Conservation (phyloP, 2,888 invertebrate species). For the Eurytoma adleriae region DNA sequence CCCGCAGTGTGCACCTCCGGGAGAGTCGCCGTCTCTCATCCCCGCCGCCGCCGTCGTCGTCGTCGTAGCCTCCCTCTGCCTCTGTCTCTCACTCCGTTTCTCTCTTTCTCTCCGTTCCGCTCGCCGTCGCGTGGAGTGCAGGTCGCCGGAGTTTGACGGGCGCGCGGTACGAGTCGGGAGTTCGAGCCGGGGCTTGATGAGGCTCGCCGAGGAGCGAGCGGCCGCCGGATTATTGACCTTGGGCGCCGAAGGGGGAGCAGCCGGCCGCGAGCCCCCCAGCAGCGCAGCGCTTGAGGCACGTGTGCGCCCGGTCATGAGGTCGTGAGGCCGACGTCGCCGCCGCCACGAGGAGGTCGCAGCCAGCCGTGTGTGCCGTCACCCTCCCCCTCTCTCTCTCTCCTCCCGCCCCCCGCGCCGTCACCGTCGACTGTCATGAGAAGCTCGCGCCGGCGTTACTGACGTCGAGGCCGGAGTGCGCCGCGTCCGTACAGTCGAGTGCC, state of each 20-base stretch:
- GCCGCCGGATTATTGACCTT: neutral
- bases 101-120: neutral
- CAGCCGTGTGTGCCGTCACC: too few relatives aligned
- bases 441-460: too few relatives aligned
- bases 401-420: too few relatives aligned
- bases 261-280: too few relatives aligned
- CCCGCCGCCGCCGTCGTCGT: constrained; percentile 33
- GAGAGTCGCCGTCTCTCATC: constrained; percentile 51
- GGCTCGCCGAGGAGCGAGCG: constrained; percentile 1
- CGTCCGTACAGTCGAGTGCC: too few relatives aligned
- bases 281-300: constrained; percentile 11
- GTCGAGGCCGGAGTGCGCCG: too few relatives aligned
- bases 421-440: too few relatives aligned
- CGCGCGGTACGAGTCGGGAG: too few relatives aligned
- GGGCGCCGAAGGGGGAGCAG: too few relatives aligned
- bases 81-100: neutral
- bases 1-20: constrained; percentile 72
- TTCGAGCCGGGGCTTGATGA: neutral
- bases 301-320: constrained; percentile 9
- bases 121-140: neutral
- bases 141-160: neutral
- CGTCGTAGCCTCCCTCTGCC: neutral
- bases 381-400: too few relatives aligned
- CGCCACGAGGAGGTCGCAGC: too few relatives aligned
- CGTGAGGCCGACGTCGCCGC: neutral